These are phyloP conservation scores for Eubasilissa splendida DNA, from an alignment of 2,888 invertebrate species.

Conservation along the genomic window DNA sequence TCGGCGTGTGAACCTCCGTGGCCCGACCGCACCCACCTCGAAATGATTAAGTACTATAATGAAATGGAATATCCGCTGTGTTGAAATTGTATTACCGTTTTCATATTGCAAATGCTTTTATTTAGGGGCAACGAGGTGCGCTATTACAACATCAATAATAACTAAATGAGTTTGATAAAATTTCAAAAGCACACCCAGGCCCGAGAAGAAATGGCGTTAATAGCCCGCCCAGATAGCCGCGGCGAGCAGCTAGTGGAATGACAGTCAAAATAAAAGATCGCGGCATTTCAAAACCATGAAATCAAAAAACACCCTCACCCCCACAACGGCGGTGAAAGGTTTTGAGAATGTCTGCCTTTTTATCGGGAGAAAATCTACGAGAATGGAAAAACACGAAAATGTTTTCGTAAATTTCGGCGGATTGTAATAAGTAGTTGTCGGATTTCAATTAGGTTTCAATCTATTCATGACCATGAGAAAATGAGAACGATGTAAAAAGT, in stretches of 20 bases:
- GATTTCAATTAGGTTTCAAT: constrained; percentile 6
- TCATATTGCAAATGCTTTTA: constrained; percentile 4
- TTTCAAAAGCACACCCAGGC: too few relatives aligned
- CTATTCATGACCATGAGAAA: constrained; percentile 1
- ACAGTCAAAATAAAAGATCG: too few relatives aligned
- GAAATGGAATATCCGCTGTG: constrained; percentile 14
- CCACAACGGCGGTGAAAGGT: too few relatives aligned
- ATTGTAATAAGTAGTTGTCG: constrained; percentile 7
- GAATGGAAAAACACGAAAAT: background rate
- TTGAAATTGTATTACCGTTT: background rate
- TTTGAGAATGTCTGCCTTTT: too few relatives aligned
- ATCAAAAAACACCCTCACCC: too few relatives aligned
- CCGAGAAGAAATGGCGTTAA: too few relatives aligned
- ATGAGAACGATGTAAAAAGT: background rate
- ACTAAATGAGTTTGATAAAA: too few relatives aligned
- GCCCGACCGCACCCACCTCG: constrained; percentile 20
- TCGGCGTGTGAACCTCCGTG: constrained; percentile 28
- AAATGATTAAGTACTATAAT: constrained; percentile 17
- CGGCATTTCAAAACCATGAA: too few relatives aligned
- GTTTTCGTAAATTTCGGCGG: background rate
- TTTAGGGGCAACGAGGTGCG: background rate
- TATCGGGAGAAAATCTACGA: too few relatives aligned
- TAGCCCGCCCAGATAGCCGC: too few relatives aligned
- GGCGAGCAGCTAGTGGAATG: too few relatives aligned
- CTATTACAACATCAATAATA: background rate